A percentile compares a stretch with the other conserved stretches of the same genome.
phyloP scores from a whole-genome alignment of 2,888 invertebrate species.

The Priocnemis perturbator region DNA sequence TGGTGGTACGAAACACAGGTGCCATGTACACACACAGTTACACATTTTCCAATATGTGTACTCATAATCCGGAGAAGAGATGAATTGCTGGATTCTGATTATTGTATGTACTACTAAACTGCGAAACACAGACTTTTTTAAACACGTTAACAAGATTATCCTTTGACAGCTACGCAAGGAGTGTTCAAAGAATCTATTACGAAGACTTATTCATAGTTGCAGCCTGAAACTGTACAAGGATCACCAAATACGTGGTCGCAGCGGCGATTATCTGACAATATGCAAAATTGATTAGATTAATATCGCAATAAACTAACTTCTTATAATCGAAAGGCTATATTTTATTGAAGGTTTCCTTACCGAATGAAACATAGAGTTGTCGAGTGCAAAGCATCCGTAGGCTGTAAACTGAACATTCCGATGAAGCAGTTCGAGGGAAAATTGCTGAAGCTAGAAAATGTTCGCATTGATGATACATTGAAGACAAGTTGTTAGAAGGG shows the following conservation, averaged over 20 bases:
- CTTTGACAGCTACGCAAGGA: too few relatives aligned
- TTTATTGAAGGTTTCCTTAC: constrained; percentile 46
- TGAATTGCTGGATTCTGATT: too few relatives aligned
- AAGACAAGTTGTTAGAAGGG: too few relatives aligned
- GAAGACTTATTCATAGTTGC: constrained; percentile 11
- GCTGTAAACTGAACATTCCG: constrained; percentile 62
- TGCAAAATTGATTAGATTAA: constrained; percentile 9
- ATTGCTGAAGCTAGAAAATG: constrained; percentile 60
- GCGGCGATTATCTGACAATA: constrained; percentile 48
- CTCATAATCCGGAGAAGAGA: too few relatives aligned
- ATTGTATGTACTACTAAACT: too few relatives aligned
- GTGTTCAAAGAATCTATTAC: too few relatives aligned
- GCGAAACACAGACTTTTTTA: too few relatives aligned
- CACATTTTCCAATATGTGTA: too few relatives aligned
- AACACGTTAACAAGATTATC: too few relatives aligned
- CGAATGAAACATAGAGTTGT: constrained; percentile 63
- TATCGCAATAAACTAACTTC: too few relatives aligned
- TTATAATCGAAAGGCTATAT: background rate
- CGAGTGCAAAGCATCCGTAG: constrained; percentile 61
- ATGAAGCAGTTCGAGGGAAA: constrained; percentile 63
- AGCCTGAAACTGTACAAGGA: constrained; percentile 56
- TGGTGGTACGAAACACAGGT: too few relatives aligned
- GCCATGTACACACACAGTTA: too few relatives aligned
- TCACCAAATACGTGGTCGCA: constrained; percentile 54
- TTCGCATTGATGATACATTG: constrained; percentile 13